Evolutionary conservation across 2,113 vertebrate genomes (phyloP).

Genomic region (Hippocampus zosterae): DNA sequence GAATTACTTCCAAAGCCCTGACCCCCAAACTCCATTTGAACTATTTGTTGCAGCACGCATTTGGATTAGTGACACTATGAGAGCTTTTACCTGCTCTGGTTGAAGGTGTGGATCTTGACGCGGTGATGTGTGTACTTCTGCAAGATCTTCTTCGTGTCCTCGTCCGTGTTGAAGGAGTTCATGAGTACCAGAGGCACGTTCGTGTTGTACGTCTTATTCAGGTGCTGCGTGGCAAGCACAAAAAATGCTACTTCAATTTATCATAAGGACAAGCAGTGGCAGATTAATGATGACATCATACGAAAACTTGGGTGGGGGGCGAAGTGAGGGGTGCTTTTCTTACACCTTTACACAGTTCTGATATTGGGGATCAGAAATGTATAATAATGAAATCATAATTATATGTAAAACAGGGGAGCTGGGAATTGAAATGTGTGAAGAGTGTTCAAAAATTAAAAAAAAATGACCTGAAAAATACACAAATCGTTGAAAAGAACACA

Average conservation of each 20-base stretch:
- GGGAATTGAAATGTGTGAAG: too few species aligned
- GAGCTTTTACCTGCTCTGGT: slow-evolving; percentile 89
- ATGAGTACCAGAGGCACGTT: slow-evolving; percentile 95
- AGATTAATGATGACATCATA: neutral
- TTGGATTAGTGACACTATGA: slow-evolving; percentile 12
- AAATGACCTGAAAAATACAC: neutral
- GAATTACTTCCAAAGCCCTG: neutral
- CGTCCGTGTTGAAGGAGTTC: slow-evolving; percentile 98
- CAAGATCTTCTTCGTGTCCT: slow-evolving; percentile 97
- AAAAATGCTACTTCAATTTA: neutral
- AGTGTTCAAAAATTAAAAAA: too few species aligned
- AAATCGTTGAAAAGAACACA: neutral
- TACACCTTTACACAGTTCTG: too few species aligned
- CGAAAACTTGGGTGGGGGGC: neutral
- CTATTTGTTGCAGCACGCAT: neutral
- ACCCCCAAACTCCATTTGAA: neutral
- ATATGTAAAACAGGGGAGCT: neutral
- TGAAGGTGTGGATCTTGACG: slow-evolving; percentile 97
- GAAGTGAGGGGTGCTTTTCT: too few species aligned
- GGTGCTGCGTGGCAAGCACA: slow-evolving; percentile 71
- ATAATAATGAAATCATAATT: neutral
- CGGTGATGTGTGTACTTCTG: slow-evolving; percentile 95
- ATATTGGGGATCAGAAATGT: neutral
- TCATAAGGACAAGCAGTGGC: neutral
- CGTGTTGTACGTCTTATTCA: slow-evolving; percentile 92